Conservation (phyloP, 2,888 invertebrate species). For the Phaedon cochleariae region DNA sequence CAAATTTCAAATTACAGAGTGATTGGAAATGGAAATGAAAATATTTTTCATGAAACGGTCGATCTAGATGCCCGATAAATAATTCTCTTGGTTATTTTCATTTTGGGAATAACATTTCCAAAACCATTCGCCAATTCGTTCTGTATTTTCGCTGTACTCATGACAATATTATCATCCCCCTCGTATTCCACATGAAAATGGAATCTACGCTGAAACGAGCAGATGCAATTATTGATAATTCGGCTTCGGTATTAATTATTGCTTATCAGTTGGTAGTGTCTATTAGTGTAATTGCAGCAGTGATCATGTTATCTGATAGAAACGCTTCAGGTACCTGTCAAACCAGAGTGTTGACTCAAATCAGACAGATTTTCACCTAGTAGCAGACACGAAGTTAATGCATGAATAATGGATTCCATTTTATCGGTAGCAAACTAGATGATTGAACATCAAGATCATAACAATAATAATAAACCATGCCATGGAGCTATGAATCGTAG, state of each 20-base stretch:
- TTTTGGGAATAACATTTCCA: too few relatives aligned
- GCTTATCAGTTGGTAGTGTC: slow-evolving; percentile 27
- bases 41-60: too few relatives aligned
- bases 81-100: too few relatives aligned
- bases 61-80: too few relatives aligned
- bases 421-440: background rate
- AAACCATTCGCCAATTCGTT: too few relatives aligned
- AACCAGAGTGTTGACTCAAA: background rate
- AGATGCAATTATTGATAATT: background rate
- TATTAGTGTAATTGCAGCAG: slow-evolving; percentile 25
- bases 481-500: too few relatives aligned
- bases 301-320: slow-evolving; percentile 18
- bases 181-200: too few relatives aligned
- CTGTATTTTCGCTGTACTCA: too few relatives aligned
- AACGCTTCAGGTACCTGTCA: background rate
- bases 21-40: too few relatives aligned
- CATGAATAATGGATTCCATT: background rate
- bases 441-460: background rate
- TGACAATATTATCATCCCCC: too few relatives aligned
- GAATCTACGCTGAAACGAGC: too few relatives aligned
- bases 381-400: background rate
- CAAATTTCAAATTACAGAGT: too few relatives aligned
- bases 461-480: background rate
- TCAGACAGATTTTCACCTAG: background rate
- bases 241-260: slow-evolving; percentile 22